A percentile compares a stretch with the other conserved stretches of the same genome.
phyloP scores from a whole-genome alignment of 2,797 vertebrate genomes.

The Pelodytes ibericus region DNA sequence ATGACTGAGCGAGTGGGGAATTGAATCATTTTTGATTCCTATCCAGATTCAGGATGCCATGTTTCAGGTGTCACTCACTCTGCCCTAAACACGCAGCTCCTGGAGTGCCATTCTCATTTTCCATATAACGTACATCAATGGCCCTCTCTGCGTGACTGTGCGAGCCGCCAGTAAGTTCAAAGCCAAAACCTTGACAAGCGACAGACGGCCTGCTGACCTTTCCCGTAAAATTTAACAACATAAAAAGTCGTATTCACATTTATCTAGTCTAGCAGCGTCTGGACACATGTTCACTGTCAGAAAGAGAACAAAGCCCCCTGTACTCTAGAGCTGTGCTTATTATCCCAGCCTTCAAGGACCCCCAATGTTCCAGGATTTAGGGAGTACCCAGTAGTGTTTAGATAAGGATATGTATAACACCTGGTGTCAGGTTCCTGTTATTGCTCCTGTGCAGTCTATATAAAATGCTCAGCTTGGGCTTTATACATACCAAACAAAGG shows the following conservation, averaged over 20 bases:
- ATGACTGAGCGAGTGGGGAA: not conserved
- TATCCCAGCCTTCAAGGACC: too few relatives aligned
- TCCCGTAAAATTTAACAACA: not conserved
- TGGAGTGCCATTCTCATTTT: not conserved
- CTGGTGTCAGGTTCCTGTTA: too few relatives aligned
- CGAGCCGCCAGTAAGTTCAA: not conserved
- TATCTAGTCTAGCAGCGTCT: too few relatives aligned
- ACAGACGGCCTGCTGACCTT: slow-evolving; percentile 10
- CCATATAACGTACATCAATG: not conserved
- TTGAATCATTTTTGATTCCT: slow-evolving; percentile 13
- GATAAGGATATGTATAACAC: too few relatives aligned
- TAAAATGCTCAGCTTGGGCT: too few relatives aligned
- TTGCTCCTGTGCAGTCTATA: too few relatives aligned
- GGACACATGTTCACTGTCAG: not conserved
- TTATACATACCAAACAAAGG: too few relatives aligned
- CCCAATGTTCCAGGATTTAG: too few relatives aligned
- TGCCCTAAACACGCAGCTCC: slow-evolving; percentile 13
- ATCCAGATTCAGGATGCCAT: slow-evolving; percentile 15
- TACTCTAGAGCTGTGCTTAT: too few relatives aligned
- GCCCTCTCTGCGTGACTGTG: not conserved
- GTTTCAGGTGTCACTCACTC: slow-evolving; percentile 22
- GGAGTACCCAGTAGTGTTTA: too few relatives aligned
- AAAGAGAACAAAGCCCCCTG: too few relatives aligned
- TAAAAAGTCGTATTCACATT: slow-evolving; percentile 1
- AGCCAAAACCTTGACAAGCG: not conserved